Base-by-base conservation (phyloP, 2,113 vertebrate species). In the Gambusia holbrooki region DNA sequence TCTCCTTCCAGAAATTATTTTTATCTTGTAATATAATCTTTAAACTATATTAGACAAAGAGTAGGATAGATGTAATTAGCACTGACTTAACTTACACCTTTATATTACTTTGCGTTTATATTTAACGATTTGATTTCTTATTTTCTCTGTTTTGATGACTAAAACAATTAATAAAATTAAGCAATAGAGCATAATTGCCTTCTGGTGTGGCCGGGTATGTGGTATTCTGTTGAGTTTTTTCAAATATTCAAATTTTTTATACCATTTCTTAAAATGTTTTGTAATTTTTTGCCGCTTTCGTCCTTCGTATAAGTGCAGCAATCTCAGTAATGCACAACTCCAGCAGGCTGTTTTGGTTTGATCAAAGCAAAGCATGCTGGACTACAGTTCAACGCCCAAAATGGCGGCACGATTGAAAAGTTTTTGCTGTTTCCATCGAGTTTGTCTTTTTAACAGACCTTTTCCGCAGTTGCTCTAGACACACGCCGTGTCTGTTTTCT, bases 321-420 rank as follows among this genome's bases (percentile, higher is more conserved):
- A 58, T 58, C 51, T 25, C 51, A 58, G 51, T 3, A n/a, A 10
- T 58, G 17, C 45, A 17, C 68, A 66, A 62, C 7, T 48, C 71
- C 85, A 77, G 75, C 77, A 19, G 60, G 40, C 60, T 87, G 88
- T 77, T 84, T 77, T 81, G 62, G 76, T 83, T 77, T 86, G 90
- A 30, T 45, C 91, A 72, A 28, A 66, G 84, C 51, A 58, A 58
- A 71, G 95, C 93, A 95, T 83, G 93, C 88, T 95, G 95, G 94
- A 91, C 90, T 92, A 76, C 78, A 87, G 92, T 88, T 93, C 90
- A 90, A 96, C 96, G 96, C 96, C 96, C 96, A 97, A 97, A 95
- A 97, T 96, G 96, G 96, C 96, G 95, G 95, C 94, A 95, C 93
- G 92, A 84, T 96, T 94, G 93, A 95, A 97, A 95, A 96, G 93